Conservation (phyloP, 2,113 vertebrate genomes). For the Plectropomus leopardus region DNA sequence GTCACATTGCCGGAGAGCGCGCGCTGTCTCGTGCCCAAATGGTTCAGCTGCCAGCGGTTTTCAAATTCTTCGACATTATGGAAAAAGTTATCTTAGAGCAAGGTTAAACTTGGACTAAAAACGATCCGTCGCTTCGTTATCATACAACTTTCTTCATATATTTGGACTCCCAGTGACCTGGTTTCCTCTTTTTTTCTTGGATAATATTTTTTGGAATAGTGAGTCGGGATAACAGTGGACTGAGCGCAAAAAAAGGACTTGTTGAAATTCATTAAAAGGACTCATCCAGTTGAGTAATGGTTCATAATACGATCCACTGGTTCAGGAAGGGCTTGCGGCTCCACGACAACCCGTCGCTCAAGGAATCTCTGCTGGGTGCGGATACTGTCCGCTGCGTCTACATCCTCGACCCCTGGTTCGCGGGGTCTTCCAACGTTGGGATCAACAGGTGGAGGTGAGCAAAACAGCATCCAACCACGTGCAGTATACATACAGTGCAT, state of each 20-base stretch:
- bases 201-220: background rate
- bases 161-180: conserved; percentile 8
- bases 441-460: conserved; percentile 99
- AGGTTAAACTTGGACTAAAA: no score
- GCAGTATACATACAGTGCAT: background rate
- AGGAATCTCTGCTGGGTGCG: conserved; percentile 92
- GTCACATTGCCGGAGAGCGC: conserved; percentile 26
- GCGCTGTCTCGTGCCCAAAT: conserved; percentile 69
- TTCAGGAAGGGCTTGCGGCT: conserved; percentile 98
- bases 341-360: conserved; percentile 96
- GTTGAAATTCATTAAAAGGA: conserved; percentile 33
- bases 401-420: conserved; percentile 98
- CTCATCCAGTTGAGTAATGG: conserved; percentile 88
- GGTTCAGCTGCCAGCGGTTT: conserved; percentile 63
- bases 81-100: conserved; percentile 85
- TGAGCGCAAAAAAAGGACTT: conserved; percentile 14
- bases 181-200: background rate
- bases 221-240: conserved; percentile 14
- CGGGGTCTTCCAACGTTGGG: conserved; percentile 97
- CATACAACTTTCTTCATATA: background rate
- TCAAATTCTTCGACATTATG: conserved; percentile 77
- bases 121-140: no score
- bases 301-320: conserved; percentile 97
- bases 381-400: conserved; percentile 96
- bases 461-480: background rate